Conservation (phyloP, 1,140 invertebrate species). For the Tachypleus tridentatus region DNA sequence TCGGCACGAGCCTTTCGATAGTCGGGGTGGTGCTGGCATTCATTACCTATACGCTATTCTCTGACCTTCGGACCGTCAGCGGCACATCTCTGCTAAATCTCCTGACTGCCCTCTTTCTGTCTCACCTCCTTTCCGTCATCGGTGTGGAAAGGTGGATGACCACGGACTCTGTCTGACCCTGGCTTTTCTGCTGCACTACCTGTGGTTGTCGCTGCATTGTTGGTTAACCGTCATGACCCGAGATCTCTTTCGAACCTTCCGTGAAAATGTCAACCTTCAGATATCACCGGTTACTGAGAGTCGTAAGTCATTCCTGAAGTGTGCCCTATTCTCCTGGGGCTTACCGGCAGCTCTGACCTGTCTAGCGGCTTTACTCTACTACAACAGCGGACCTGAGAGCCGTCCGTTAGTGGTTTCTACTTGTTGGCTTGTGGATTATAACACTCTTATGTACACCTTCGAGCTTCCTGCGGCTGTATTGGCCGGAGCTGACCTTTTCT, state of each 20-base stretch:
- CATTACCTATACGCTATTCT: constrained; percentile 56
- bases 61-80: constrained; percentile 48
- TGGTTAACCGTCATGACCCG: constrained; percentile 50
- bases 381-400: constrained; percentile 1
- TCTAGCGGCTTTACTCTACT: constrained; percentile 15
- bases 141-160: constrained; percentile 51
- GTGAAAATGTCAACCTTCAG: constrained; percentile 30
- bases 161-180: constrained; percentile 47
- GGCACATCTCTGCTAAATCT: constrained; percentile 54
- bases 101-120: constrained; percentile 51
- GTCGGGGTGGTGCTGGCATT: constrained; percentile 54
- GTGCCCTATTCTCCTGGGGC: constrained; percentile 1
- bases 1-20: constrained; percentile 51
- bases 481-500: constrained; percentile 33
- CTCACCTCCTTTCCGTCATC: constrained; percentile 52
- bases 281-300: neutral
- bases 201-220: constrained; percentile 46
- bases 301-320: neutral
- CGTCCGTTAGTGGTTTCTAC: neutral
- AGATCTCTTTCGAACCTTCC: constrained; percentile 33
- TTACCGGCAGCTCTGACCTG: neutral
- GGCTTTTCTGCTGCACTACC: constrained; percentile 47
- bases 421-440: neutral
- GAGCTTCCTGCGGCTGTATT: constrained; percentile 34
- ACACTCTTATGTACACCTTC: constrained; percentile 34